Evolutionary conservation across 1,140 invertebrate species (phyloP).

Genomic region (Lepidurus arcticus): DNA sequence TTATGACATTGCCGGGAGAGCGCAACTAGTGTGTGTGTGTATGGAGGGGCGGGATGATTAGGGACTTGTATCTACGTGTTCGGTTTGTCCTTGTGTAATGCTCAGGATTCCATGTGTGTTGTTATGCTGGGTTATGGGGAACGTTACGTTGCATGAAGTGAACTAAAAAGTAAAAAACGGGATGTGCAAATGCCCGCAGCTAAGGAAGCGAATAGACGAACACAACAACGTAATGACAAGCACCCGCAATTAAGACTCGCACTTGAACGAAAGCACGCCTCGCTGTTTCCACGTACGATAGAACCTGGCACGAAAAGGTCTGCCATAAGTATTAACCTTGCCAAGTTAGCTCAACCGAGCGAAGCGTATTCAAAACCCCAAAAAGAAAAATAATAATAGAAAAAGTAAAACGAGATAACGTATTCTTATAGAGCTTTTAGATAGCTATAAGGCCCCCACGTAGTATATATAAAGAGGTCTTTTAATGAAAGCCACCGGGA

Average conservation of each 20-base stretch:
- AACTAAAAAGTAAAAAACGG: not conserved
- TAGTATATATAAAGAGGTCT: conserved; percentile 9
- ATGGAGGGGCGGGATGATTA: not conserved
- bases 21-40: not conserved
- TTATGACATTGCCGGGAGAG: conserved; percentile 7
- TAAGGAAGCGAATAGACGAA: not conserved
- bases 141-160: not conserved
- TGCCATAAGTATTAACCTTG: conserved; percentile 4
- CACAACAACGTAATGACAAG: not conserved
- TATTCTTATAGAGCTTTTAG: conserved; percentile 14
- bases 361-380: not conserved
- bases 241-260: conserved; percentile 18
- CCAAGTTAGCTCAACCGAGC: not conserved
- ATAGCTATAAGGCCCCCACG: not conserved
- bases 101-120: too few species aligned
- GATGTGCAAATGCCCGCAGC: conserved; percentile 17
- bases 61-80: not conserved
- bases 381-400: not conserved
- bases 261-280: not conserved
- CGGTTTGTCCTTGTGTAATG: not conserved
- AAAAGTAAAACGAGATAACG: not conserved
- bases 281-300: not conserved
- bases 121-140: not conserved
- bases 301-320: not conserved
- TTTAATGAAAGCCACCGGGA: conserved; percentile 8